Evolutionary conservation across 2,888 invertebrate genomes (phyloP), one percentile per base, ranked within the genome.

Genomic region (Synergus itoensis): DNA sequence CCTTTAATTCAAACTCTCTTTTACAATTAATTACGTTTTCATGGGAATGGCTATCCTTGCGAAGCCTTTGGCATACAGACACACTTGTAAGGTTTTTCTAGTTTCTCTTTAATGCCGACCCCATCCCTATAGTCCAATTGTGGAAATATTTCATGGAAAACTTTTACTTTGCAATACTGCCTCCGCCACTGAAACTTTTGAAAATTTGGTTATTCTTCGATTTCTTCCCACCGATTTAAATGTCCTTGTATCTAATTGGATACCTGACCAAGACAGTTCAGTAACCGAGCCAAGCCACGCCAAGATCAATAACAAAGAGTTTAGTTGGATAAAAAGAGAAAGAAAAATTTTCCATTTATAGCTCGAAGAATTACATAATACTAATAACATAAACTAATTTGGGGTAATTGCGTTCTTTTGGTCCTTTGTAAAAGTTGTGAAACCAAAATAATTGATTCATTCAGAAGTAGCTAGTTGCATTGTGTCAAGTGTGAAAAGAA

Each of bases 61-160:
- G 83, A 83, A 83, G 81, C 81, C 81, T 79, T 65, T 81, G 79
- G 76, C 79, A 80, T 79, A 82, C 80, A 81, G 81, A 81, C 82
- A 77, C 82, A 80, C 81, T 81, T 83, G 76, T 80, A 79, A 78
- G 81, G 83, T 69, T 77, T 82, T 82, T 81, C 79, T 76, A 79
- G 79, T 67, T 79, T 81, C 79, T 81, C 78, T 79, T 82, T 79
- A 81, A 81, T 16, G 48, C n/a, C 16, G 48, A 16, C n/a, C 16
- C 48, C 16, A 48, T 48, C 48, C 5, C n/a, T 60, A 60, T 60
- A 60, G 11, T 60, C 1, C 60, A 18, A 60, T 21, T 60, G 21
- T 18, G 3, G 21, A 60, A 11, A 60, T 60, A 11, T 11, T 3
- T 2, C 21, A 21, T 60, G 60, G 21, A 18, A 18, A 60, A 21